phyloP scores from a whole-genome alignment of 2,113 vertebrate species.

The Bos indicus region DNA sequence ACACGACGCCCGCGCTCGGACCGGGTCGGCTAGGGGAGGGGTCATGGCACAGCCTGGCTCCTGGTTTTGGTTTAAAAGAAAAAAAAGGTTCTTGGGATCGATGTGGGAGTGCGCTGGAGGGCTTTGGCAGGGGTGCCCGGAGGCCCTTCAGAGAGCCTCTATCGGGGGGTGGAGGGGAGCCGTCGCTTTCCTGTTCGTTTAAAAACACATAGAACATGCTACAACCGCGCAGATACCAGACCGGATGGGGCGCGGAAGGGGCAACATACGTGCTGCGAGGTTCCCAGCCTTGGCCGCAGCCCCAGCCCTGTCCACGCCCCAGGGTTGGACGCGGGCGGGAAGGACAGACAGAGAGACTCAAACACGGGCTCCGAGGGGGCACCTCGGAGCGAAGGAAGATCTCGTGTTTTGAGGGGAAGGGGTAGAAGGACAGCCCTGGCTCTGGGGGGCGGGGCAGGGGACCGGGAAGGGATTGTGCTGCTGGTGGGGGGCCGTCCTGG shows the following conservation, averaged over 20 bases:
- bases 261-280: background rate
- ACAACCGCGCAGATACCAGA: constrained; percentile 55
- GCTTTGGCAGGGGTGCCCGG: constrained; percentile 10
- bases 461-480: constrained; percentile 89
- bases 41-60: constrained; percentile 67
- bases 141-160: background rate
- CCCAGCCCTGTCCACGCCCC: background rate
- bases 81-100: background rate
- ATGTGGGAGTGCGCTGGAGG: background rate
- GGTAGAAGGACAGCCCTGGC: constrained; percentile 65
- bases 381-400: constrained; percentile 84
- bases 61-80: constrained; percentile 58
- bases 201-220: constrained; percentile 77
- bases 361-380: constrained; percentile 74
- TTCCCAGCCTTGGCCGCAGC: constrained; percentile 15
- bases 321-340: constrained; percentile 32
- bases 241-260: constrained; percentile 15
- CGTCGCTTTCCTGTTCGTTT: constrained; percentile 53
- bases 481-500: constrained; percentile 88
- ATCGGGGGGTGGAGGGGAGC: background rate
- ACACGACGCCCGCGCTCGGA: constrained; percentile 72
- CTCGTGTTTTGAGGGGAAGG: constrained; percentile 71
- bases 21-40: constrained; percentile 51
- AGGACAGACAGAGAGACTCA: constrained; percentile 70
- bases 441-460: constrained; percentile 59